Conservation (phyloP, 1,140 invertebrate genomes). For the Leptinotarsa undecemlineata region DNA sequence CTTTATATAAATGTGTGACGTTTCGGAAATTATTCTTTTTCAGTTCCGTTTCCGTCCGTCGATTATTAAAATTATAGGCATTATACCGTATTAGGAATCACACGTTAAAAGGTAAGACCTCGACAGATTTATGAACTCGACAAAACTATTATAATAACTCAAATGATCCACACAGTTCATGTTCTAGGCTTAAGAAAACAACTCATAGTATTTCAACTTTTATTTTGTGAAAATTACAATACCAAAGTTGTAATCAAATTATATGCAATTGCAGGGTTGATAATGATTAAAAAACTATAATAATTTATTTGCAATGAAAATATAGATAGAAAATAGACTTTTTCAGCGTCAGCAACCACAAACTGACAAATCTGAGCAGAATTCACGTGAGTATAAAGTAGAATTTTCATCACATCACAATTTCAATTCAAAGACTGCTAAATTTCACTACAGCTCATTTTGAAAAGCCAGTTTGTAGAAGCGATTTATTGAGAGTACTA, state of each 20-base stretch:
- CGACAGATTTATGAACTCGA: too few relatives aligned
- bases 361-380: background rate
- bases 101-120: too few relatives aligned
- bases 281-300: conserved; percentile 4
- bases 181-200: too few relatives aligned
- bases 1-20: too few relatives aligned
- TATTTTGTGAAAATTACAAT: conserved; percentile 4
- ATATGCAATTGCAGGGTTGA: background rate
- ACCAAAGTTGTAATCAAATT: background rate
- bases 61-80: too few relatives aligned
- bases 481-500: background rate
- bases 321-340: background rate
- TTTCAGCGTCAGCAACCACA: background rate
- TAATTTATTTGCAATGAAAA: conserved; percentile 3
- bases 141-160: too few relatives aligned
- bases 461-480: background rate
- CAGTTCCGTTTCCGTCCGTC: too few relatives aligned
- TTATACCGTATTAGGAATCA: too few relatives aligned
- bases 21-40: too few relatives aligned
- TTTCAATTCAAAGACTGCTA: background rate
- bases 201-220: background rate
- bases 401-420: background rate
- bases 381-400: background rate
- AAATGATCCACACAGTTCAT: too few relatives aligned
- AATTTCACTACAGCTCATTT: background rate